phyloP scores from a whole-genome alignment of 2,797 vertebrate genomes.

The Myotis findleyi region DNA sequence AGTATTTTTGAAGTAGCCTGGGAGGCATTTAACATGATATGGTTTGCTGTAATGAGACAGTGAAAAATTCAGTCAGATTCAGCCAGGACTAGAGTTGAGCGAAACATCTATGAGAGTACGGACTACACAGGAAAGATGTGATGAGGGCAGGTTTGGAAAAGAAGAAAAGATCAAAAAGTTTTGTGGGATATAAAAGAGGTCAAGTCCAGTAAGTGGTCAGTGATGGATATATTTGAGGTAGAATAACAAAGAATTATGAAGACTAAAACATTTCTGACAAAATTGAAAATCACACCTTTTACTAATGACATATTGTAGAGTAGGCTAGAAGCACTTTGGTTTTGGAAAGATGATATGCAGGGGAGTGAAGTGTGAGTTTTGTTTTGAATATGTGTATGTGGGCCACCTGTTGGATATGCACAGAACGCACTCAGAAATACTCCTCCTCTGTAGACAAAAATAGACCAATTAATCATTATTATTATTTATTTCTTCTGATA shows the following conservation, averaged over 20 bases:
- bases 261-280: not conserved
- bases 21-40: not conserved
- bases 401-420: not conserved
- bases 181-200: not conserved
- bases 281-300: too few relatives aligned
- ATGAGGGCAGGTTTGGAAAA: not conserved
- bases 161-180: not conserved
- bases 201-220: not conserved
- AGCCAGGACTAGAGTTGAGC: not conserved
- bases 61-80: not conserved
- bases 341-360: not conserved
- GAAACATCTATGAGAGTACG: not conserved
- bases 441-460: not conserved
- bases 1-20: not conserved
- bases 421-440: not conserved
- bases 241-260: not conserved
- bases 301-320: not conserved
- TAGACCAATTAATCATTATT: not conserved
- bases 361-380: not conserved
- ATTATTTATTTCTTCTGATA: not conserved
- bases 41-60: not conserved
- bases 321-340: not conserved
- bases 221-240: not conserved
- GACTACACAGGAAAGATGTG: not conserved
- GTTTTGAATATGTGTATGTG: not conserved